Conservation (phyloP, 2,888 invertebrate genomes). For the Phymatocera aterrima region DNA sequence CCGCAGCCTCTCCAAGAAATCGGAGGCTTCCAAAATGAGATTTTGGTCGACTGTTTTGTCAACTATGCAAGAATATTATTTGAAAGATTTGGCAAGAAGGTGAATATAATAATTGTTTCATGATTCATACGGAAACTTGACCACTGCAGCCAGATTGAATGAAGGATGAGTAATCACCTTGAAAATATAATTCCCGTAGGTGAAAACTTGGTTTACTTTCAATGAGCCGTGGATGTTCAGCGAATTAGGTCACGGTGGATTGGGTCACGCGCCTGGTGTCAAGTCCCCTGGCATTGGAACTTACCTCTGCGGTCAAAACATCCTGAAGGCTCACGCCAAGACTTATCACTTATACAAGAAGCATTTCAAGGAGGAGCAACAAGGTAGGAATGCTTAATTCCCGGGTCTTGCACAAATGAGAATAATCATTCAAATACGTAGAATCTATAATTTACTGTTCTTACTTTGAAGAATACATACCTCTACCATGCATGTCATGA, state of each 20-base stretch:
- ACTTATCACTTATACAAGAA: too few species aligned
- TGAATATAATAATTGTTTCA: conserved; percentile 28
- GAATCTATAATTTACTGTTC: conserved; percentile 18
- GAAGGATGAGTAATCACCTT: too few species aligned
- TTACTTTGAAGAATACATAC: too few species aligned
- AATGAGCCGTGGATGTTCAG: conserved; percentile 32
- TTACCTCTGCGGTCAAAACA: conserved; percentile 79
- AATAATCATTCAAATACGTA: neutral
- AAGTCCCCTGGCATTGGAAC: conserved; percentile 74
- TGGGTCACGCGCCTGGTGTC: conserved; percentile 53
- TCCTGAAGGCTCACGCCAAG: conserved; percentile 80
- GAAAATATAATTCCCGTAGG: neutral
- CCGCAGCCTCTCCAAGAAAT: conserved; percentile 81
- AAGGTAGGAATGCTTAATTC: conserved; percentile 70
- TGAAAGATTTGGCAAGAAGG: conserved; percentile 64
- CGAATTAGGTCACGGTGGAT: neutral
- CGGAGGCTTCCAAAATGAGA: conserved; percentile 82
- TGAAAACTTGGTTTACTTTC: conserved; percentile 45
- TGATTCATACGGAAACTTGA: too few species aligned
- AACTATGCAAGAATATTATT: conserved; percentile 77
- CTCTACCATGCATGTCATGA: too few species aligned
- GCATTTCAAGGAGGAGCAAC: conserved; percentile 74
- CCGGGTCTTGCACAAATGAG: neutral
- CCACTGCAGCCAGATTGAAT: too few species aligned
- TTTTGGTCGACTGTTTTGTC: conserved; percentile 79